These are phyloP conservation scores for Clistopyga incitator DNA, from an alignment of 2,888 invertebrate species.

Conservation along the genomic window DNA sequence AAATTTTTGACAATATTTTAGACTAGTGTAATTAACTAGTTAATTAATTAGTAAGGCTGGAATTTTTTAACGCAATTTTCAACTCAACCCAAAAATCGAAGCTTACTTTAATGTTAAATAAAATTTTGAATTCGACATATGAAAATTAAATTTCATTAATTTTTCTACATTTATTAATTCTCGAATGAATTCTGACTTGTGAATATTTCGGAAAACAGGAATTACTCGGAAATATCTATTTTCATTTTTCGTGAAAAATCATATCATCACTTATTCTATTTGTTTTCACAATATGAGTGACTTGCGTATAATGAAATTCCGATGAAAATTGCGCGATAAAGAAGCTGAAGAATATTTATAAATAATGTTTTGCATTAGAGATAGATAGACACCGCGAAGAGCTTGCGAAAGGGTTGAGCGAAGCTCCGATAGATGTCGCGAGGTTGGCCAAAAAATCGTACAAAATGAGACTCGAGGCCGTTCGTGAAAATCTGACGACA, in stretches of 20 bases:
- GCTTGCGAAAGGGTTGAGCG: not conserved
- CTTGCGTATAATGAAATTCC: not conserved
- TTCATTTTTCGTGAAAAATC: not conserved
- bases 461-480: not conserved
- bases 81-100: too few relatives aligned
- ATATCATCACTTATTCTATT: not conserved
- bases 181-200: too few relatives aligned
- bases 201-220: too few relatives aligned
- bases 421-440: not conserved
- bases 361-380: not conserved
- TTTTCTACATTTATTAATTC: too few relatives aligned
- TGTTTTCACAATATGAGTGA: not conserved
- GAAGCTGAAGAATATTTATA: not conserved
- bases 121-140: too few relatives aligned
- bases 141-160: too few relatives aligned
- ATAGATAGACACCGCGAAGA: not conserved
- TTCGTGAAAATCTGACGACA: conserved; percentile 5
- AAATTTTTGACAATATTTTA: too few relatives aligned
- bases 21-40: too few relatives aligned
- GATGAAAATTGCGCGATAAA: not conserved
- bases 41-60: too few relatives aligned
- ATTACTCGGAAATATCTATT: not conserved
- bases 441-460: not conserved
- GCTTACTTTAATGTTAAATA: too few relatives aligned
- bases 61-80: too few relatives aligned